Conservation (phyloP, 2,888 invertebrate genomes). For the Zaprionus lineosus region DNA sequence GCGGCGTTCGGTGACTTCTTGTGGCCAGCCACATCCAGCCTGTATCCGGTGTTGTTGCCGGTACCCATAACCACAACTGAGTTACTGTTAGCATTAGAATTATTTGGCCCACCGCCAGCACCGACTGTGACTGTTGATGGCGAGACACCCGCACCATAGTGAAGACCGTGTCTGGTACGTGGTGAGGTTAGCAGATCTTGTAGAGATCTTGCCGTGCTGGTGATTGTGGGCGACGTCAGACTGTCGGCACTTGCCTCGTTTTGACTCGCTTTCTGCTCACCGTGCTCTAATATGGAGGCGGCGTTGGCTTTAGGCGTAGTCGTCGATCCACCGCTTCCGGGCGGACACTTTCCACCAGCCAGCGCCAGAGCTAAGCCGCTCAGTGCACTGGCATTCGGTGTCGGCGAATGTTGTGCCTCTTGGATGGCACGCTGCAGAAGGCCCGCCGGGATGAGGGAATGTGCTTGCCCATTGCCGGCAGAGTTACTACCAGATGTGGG, state of each 20-base stretch:
- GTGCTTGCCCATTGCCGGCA: constrained; percentile 49
- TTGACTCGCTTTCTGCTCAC: constrained; percentile 83
- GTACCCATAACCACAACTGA: constrained; percentile 79
- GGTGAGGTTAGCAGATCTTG: constrained; percentile 80
- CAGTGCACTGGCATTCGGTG: constrained; percentile 66
- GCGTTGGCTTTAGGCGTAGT: constrained; percentile 69
- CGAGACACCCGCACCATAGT: constrained; percentile 50
- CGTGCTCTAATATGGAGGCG: constrained; percentile 82
- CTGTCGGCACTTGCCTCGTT: constrained; percentile 84
- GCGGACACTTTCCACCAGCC: constrained; percentile 69
- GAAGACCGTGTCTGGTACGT: constrained; percentile 57
- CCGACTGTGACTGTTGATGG: constrained; percentile 28
- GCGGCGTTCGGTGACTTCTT: constrained; percentile 26
- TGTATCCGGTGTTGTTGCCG: constrained; percentile 31
- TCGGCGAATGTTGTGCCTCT: constrained; percentile 72
- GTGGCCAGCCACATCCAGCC: constrained; percentile 38
- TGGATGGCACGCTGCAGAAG: constrained; percentile 80
- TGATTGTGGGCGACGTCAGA: constrained; percentile 79
- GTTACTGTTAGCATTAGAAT: constrained; percentile 59
- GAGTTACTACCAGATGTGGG: constrained; percentile 30
- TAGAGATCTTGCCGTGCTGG: constrained; percentile 63
- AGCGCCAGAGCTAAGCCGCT: constrained; percentile 77
- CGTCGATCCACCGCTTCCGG: constrained; percentile 41
- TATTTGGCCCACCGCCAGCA: constrained; percentile 26
- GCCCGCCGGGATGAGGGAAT: constrained; percentile 79